phyloP scores from a whole-genome alignment of 2,113 vertebrate species.

The Capra hircus region DNA sequence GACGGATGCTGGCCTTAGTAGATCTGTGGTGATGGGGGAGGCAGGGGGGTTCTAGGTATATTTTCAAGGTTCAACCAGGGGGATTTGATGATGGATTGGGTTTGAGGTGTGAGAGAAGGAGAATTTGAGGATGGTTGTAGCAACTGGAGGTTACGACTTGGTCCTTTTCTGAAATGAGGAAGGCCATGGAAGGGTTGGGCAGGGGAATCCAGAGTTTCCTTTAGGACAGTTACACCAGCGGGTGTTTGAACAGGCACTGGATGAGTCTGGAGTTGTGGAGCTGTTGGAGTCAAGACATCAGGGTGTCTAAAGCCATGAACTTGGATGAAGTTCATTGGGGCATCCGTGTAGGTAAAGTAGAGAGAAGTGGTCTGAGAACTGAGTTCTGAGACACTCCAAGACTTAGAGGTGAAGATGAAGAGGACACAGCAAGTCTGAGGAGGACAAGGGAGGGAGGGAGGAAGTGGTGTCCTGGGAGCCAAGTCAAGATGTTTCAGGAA shows the following conservation, averaged over 20 bases:
- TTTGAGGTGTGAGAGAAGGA: neutral
- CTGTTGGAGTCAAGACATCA: neutral
- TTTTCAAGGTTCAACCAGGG: neutral
- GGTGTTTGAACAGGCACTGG: neutral
- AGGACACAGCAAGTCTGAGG: neutral
- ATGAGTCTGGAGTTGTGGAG: neutral
- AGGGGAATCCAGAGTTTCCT: neutral
- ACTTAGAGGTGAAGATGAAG: neutral
- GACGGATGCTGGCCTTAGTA: accelerated
- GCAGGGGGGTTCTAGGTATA: neutral
- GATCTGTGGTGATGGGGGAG: neutral
- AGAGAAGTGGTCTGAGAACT: neutral
- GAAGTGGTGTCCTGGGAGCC: neutral
- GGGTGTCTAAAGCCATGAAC: neutral
- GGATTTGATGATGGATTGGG: neutral
- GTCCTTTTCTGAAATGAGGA: neutral
- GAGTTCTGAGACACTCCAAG: neutral
- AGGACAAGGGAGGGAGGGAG: neutral
- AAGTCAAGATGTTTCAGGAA: neutral
- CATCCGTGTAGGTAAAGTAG: neutral
- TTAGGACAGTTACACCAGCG: neutral
- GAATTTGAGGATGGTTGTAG: neutral
- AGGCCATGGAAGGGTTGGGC: neutral
- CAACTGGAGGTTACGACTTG: neutral
- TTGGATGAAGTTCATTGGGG: neutral